A percentile compares a stretch with the other conserved stretches of the same genome.
phyloP scores from a whole-genome alignment of 2,113 vertebrate genomes.

The Camelus dromedarius region DNA sequence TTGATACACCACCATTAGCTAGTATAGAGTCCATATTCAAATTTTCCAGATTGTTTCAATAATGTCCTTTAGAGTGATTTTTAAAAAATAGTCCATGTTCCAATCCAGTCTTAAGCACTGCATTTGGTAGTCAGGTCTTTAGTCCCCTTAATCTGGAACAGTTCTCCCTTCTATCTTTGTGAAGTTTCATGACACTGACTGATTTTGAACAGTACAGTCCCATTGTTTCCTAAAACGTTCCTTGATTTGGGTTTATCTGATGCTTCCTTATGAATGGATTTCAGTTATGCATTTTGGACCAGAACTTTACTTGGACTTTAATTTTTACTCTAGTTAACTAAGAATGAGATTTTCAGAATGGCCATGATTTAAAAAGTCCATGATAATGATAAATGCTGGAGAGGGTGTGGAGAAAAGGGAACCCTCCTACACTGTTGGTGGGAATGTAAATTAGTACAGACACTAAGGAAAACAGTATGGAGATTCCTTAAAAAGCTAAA shows the following conservation, averaged over 20 bases:
- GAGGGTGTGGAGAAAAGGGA: too few species aligned
- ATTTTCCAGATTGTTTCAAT: constrained; percentile 55
- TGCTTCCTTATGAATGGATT: background rate
- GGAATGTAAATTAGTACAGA: too few species aligned
- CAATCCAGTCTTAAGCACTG: background rate
- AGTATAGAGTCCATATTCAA: constrained; percentile 45
- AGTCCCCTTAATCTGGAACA: constrained; percentile 11
- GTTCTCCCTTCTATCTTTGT: background rate
- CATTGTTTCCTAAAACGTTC: constrained; percentile 45
- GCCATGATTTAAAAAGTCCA: too few species aligned
- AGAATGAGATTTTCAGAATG: constrained; percentile 36
- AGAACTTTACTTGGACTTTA: constrained; percentile 33
- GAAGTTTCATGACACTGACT: background rate
- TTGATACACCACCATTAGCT: constrained; percentile 38
- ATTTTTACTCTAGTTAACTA: constrained; percentile 49
- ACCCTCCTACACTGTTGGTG: too few species aligned
- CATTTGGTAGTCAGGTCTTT: background rate
- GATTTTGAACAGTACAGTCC: background rate
- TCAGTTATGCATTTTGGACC: background rate
- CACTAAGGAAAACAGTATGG: too few species aligned
- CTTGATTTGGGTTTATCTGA: constrained; percentile 43
- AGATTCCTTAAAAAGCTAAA: too few species aligned
- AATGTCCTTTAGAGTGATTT: constrained; percentile 27
- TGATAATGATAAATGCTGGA: too few species aligned
- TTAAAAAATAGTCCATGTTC: background rate